A percentile compares a stretch with the other conserved stretches of the same genome.
These are phyloP conservation scores for Aphaenogaster rudis DNA, from an alignment of 1,140 invertebrate species.

Conservation along the genomic window DNA sequence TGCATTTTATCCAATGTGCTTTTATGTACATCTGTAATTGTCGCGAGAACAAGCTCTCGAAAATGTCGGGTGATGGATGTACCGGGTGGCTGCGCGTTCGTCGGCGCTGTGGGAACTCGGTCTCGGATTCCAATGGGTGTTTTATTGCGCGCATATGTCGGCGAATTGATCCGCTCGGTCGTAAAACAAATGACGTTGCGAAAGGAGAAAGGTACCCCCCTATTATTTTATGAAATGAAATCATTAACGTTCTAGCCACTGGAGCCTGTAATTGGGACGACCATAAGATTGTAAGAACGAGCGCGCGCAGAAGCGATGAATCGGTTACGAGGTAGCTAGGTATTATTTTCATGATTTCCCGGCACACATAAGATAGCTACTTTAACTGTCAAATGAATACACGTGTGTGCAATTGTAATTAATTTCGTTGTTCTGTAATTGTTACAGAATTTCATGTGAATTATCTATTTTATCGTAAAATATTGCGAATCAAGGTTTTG, in stretches of 20 bases:
- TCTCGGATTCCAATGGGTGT: constrained; percentile 70
- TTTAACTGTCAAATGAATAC: neutral
- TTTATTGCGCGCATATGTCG: constrained; percentile 68
- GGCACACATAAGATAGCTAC: neutral
- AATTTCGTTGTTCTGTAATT: neutral
- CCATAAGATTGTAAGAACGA: constrained; percentile 43
- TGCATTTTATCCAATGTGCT: neutral
- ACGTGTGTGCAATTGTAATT: neutral
- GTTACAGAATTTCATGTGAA: neutral
- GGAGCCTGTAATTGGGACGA: constrained; percentile 56
- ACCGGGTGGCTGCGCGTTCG: neutral
- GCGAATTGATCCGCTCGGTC: constrained; percentile 71
- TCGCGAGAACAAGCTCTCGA: constrained; percentile 15
- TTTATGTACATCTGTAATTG: constrained; percentile 13
- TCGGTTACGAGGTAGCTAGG: constrained; percentile 41
- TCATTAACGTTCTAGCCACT: constrained; percentile 62
- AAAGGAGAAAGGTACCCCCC: constrained; percentile 62
- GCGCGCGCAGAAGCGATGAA: constrained; percentile 22
- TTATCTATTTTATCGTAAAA: neutral
- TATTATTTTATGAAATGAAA: constrained; percentile 73
- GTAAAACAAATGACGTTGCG: constrained; percentile 71
- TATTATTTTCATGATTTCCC: constrained; percentile 26
- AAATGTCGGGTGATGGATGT: constrained; percentile 20
- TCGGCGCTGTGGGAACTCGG: constrained; percentile 63
- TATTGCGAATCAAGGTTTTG: neutral